A percentile compares a stretch with the other conserved stretches of the same genome.
These are phyloP conservation scores for Cryptotermes secundus DNA, from an alignment of 1,140 invertebrate genomes.

Conservation along the genomic window DNA sequence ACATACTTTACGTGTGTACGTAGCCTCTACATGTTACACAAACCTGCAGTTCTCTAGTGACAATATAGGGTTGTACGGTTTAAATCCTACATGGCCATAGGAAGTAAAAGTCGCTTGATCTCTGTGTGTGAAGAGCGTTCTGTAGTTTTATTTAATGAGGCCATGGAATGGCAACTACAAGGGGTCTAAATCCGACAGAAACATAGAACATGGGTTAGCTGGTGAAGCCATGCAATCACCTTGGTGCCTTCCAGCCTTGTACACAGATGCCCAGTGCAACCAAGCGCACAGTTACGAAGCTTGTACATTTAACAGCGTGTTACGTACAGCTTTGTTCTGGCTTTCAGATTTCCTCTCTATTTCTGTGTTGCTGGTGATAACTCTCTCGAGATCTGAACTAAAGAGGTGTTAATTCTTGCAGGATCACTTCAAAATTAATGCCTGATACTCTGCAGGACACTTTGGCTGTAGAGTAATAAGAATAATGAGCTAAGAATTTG, in stretches of 20 bases:
- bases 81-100: not conserved
- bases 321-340: not conserved
- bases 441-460: too few relatives aligned
- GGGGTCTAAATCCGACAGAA: not conserved
- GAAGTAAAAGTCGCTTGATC: not conserved
- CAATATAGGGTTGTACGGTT: too few relatives aligned
- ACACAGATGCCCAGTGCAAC: conserved; percentile 1
- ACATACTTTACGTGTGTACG: too few relatives aligned
- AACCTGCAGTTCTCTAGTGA: too few relatives aligned
- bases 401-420: too few relatives aligned
- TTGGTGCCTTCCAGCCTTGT: not conserved
- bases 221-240: not conserved
- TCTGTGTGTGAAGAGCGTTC: not conserved
- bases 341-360: not conserved
- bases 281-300: not conserved
- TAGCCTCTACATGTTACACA: too few relatives aligned
- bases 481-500: too few relatives aligned
- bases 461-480: too few relatives aligned
- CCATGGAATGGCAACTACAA: not conserved
- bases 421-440: too few relatives aligned
- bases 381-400: too few relatives aligned
- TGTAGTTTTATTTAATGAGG: not conserved
- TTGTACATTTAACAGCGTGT: not conserved
- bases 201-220: not conserved
- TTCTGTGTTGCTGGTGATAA: not conserved